Evolutionary conservation across 92 coral and sea anemone genomes (phyloP).

Genomic region (Pocillopora grandis): DNA sequence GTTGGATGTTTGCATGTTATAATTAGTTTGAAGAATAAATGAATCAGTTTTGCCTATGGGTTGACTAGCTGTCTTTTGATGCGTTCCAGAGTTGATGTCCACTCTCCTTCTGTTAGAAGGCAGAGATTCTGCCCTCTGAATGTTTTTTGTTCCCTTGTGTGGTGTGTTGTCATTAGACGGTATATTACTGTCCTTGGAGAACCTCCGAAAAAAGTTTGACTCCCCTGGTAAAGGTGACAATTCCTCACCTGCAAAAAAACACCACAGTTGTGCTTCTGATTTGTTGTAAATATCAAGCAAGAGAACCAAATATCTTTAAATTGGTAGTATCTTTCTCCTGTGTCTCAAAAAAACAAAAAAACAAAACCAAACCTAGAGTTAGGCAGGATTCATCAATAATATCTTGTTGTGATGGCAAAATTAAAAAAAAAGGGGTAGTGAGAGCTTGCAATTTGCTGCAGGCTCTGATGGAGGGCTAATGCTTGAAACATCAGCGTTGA

Average conservation of each 20-base stretch:
- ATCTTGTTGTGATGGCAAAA: no score
- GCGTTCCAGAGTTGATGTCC: background rate
- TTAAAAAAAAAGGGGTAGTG: no score
- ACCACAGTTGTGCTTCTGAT: background rate
- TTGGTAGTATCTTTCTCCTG: no score
- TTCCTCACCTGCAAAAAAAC: slow-evolving; percentile 20
- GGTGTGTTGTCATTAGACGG: background rate
- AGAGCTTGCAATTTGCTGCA: no score
- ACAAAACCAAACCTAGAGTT: no score
- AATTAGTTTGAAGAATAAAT: background rate
- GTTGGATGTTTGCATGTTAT: background rate
- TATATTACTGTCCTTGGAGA: slow-evolving; percentile 7
- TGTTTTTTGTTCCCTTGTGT: background rate
- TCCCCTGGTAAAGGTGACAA: slow-evolving; percentile 1
- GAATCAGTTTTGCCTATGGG: background rate
- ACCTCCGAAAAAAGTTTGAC: background rate
- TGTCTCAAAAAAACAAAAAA: no score
- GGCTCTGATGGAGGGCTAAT: no score
- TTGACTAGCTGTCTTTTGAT: background rate
- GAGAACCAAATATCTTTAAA: no score
- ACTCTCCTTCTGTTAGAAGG: background rate
- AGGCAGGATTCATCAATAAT: no score
- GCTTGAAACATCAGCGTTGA: no score
- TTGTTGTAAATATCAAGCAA: no score
- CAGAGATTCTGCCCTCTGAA: background rate